Percentiles rank a stretch among this genome's conserved stretches.
phyloP scores from a whole-genome alignment of 2,888 invertebrate species.

The Hipparchia semele region DNA sequence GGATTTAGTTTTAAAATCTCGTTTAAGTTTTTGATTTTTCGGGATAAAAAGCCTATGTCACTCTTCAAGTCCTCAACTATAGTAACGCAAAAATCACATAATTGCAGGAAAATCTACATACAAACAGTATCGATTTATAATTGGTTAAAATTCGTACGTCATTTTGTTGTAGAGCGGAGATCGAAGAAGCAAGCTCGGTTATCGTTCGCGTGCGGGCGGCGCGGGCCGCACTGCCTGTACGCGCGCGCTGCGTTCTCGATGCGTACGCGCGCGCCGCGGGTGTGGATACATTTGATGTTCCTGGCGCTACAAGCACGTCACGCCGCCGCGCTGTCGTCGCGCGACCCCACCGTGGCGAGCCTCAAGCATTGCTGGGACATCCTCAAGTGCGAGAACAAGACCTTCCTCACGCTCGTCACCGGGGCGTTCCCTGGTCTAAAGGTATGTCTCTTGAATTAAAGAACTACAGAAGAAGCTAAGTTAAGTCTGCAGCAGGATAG shows the following conservation, averaged over 20 bases:
- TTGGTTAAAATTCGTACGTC: not conserved
- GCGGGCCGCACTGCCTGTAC: slow-evolving; percentile 94
- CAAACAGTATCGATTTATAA: no score
- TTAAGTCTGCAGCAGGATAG: no score
- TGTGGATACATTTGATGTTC: slow-evolving; percentile 98
- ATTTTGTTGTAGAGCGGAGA: slow-evolving; percentile 82
- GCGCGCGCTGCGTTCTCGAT: slow-evolving; percentile 90
- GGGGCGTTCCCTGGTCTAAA: slow-evolving; percentile 96
- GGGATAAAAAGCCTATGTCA: no score
- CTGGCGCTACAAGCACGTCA: slow-evolving; percentile 94
- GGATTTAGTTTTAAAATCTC: no score
- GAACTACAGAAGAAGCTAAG: no score
- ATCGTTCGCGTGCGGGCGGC: slow-evolving; percentile 94
- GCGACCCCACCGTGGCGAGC: slow-evolving; percentile 91
- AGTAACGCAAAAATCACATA: no score
- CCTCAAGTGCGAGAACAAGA: slow-evolving; percentile 94
- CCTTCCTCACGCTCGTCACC: slow-evolving; percentile 94
- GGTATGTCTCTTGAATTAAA: slow-evolving; percentile 63
- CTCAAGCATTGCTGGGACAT: slow-evolving; percentile 97
- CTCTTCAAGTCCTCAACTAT: no score
- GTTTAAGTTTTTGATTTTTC: not conserved
- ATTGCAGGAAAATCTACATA: no score
- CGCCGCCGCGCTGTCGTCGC: slow-evolving; percentile 89
- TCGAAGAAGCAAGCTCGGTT: slow-evolving; percentile 94
- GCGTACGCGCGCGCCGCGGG: slow-evolving; percentile 91